Percentiles rank a stretch among this genome's conserved stretches.
Evolutionary conservation across 2,888 invertebrate species (phyloP).

Genomic region (Bedellia somnulentella): DNA sequence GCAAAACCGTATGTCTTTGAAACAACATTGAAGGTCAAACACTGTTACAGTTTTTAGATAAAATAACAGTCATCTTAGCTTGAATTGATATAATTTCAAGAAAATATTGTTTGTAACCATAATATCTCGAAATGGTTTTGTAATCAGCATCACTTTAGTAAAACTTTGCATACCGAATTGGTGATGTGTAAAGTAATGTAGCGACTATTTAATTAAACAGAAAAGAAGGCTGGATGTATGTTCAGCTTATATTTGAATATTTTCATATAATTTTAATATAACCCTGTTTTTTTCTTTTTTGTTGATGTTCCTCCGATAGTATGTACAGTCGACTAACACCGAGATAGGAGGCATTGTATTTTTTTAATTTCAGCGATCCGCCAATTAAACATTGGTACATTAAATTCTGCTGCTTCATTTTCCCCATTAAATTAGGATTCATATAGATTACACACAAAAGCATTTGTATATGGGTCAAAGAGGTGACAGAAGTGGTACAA

Average conservation of each 20-base stretch:
- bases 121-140: too few relatives aligned
- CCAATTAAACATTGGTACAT: slow-evolving; percentile 60
- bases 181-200: slow-evolving; percentile 62
- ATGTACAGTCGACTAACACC: slow-evolving; percentile 33
- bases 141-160: too few relatives aligned
- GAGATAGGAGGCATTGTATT: slow-evolving; percentile 43
- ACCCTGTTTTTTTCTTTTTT: slow-evolving; percentile 51
- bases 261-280: slow-evolving; percentile 63
- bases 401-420: slow-evolving; percentile 45
- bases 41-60: too few relatives aligned
- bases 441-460: slow-evolving; percentile 48
- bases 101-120: too few relatives aligned
- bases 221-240: slow-evolving; percentile 51
- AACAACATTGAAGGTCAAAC: too few relatives aligned
- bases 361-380: slow-evolving; percentile 56
- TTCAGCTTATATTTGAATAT: slow-evolving; percentile 59
- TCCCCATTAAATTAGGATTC: slow-evolving; percentile 23
- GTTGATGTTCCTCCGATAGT: slow-evolving; percentile 48
- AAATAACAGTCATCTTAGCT: too few relatives aligned
- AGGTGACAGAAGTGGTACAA: too few relatives aligned
- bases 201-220: slow-evolving; percentile 60
- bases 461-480: too few relatives aligned
- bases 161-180: too few relatives aligned
- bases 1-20: too few relatives aligned
- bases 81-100: too few relatives aligned